Conservation (phyloP, 2,797 vertebrate genomes). For the Pangasius sanitwongsei region DNA sequence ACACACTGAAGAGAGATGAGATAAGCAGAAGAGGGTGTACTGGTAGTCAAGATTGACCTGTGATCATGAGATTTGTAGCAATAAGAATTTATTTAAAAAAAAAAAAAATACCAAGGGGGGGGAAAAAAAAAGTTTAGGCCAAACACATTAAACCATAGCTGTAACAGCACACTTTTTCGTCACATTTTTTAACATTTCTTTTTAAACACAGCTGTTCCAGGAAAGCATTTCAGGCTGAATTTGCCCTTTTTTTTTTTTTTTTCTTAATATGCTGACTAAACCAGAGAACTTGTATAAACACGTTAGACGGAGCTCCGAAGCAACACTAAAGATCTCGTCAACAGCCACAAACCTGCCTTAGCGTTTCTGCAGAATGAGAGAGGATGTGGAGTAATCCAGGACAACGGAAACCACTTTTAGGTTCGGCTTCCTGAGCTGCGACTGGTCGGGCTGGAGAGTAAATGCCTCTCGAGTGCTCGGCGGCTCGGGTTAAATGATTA, state of each 20-base stretch:
- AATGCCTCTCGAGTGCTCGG: neutral
- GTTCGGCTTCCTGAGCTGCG: slow-evolving; percentile 42
- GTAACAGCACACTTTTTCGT: neutral
- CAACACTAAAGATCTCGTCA: neutral
- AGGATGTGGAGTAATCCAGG: slow-evolving; percentile 43
- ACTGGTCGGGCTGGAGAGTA: neutral
- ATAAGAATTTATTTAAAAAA: neutral
- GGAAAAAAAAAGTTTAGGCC: neutral
- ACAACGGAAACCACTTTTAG: slow-evolving; percentile 44
- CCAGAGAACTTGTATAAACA: neutral
- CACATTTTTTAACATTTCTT: neutral
- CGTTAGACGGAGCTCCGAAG: neutral
- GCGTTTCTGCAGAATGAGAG: neutral
- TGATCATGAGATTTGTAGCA: neutral
- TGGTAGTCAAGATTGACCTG: neutral
- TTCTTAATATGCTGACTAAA: neutral
- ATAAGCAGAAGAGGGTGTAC: neutral
- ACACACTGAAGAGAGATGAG: neutral
- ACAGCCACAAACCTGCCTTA: neutral
- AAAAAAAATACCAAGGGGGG: too few relatives aligned
- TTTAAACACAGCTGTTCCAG: neutral
- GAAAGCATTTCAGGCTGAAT: neutral
- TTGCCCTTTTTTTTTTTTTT: too few relatives aligned
- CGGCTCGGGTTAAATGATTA: neutral
- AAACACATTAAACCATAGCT: neutral